phyloP scores from a whole-genome alignment of 2,888 invertebrate genomes.

The Creontiades dilutus region DNA sequence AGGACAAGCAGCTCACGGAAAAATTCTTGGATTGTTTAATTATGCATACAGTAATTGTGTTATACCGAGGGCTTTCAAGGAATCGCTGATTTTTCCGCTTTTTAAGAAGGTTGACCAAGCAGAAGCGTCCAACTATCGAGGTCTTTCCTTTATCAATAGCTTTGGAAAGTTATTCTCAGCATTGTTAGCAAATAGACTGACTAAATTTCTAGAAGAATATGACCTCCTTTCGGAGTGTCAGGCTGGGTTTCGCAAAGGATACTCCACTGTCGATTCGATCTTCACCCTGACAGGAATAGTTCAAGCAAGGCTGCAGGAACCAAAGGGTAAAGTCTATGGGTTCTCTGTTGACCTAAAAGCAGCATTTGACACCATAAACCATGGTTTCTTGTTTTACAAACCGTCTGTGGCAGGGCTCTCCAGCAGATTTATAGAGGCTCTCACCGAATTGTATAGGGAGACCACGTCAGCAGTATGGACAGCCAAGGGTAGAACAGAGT shows the following conservation, averaged over 20 bases:
- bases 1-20: neutral
- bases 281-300: neutral
- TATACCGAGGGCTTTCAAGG: conserved; percentile 31
- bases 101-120: conserved; percentile 55
- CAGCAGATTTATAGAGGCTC: too few relatives aligned
- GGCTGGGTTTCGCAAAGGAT: conserved; percentile 8
- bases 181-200: conserved; percentile 46
- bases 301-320: neutral
- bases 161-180: conserved; percentile 41
- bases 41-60: neutral
- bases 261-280: conserved; percentile 36
- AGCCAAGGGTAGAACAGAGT: too few relatives aligned
- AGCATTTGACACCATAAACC: conserved; percentile 26
- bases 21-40: conserved; percentile 41
- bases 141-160: conserved; percentile 55
- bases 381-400: neutral
- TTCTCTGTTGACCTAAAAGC: conserved; percentile 9
- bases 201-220: conserved; percentile 29
- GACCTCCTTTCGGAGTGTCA: conserved; percentile 41
- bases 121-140: conserved; percentile 8
- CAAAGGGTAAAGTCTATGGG: neutral
- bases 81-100: conserved; percentile 46
- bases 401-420: too few relatives aligned
- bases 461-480: too few relatives aligned
- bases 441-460: too few relatives aligned